Base-by-base conservation (phyloP, 2,797 vertebrate species). In the Halcyon leucocephala region DNA sequence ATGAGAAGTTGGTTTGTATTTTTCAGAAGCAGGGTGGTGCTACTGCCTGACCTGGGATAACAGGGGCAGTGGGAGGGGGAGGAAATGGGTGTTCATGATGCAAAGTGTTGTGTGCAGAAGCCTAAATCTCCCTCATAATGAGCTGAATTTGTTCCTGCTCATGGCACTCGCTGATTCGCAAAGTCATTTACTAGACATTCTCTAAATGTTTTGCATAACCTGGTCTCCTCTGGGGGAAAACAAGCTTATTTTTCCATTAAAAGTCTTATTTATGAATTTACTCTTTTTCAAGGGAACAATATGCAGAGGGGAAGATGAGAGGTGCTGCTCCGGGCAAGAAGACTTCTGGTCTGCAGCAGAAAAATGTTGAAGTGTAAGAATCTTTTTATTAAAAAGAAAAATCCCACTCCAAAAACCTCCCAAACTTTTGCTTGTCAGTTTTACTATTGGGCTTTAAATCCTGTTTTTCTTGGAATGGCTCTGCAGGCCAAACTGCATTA, bases 261-360 rank as follows among this genome's bases (percentile, higher is more conserved):
- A 7, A 77, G 58, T 18, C 15, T 61, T 29, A n/a, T 22, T 57
- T 39, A 12, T 8, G 7, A 33, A 35, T 46, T 24, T 79, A 6
- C 62, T 94, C 35, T 39, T 15, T 21, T 42, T 42, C 4, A 97
- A 99, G 99, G 98, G 99, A 99, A 96, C 99, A 99, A 54, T 99
- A 99, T 99, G 99, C 99, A 98, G 99, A 99, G 98, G 99, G 99
- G 97, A 99, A 99, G 98, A 99, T 99, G 99, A 99, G 99, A 98
- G 99, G 99, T 94, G 98, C 99, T 97, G 98, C 99, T 98, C 99
- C 99, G 42, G 99, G 99, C 95, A 99, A 99, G 98, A 99, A 99
- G 98, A 98, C 99, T 87, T 98, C 99, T 97, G 99, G 99, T 96
- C 98, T 99, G 98, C 99, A 99, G 97, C 99, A 99, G 98, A 99